Evolutionary conservation across 1,140 invertebrate genomes (phyloP).

Genomic region (Forficula auricularia): DNA sequence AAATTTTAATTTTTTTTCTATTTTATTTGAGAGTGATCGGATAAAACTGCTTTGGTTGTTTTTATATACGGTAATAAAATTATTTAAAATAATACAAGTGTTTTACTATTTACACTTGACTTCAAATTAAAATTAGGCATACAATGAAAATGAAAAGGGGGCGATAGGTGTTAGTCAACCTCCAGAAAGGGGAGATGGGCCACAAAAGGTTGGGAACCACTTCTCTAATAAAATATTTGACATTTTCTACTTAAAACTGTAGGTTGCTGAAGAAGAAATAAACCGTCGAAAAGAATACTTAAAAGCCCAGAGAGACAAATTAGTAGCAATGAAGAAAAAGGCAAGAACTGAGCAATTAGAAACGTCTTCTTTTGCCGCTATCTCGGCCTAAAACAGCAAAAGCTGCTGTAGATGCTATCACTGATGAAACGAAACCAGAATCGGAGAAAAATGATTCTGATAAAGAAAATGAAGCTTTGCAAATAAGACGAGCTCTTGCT

Average conservation of each 20-base stretch:
- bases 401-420: constrained; percentile 42
- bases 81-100: no score
- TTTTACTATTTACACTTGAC: no score
- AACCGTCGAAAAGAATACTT: constrained; percentile 65
- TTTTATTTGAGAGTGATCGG: no score
- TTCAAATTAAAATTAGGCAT: no score
- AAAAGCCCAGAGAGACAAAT: constrained; percentile 70
- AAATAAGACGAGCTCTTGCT: constrained; percentile 62
- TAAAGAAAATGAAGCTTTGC: constrained; percentile 29
- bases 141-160: no score
- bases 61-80: no score
- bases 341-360: constrained; percentile 60
- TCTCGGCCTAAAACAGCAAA: constrained; percentile 47
- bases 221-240: not conserved
- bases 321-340: constrained; percentile 71
- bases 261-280: constrained; percentile 46
- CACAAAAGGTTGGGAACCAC: no score
- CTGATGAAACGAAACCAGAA: constrained; percentile 19
- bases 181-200: no score
- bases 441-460: not conserved
- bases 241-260: no score
- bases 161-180: no score
- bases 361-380: constrained; percentile 23
- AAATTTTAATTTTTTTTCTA: no score
- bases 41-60: no score